phyloP scores from a whole-genome alignment of 1,140 invertebrate species.

The Stegodyphus mimosarum region DNA sequence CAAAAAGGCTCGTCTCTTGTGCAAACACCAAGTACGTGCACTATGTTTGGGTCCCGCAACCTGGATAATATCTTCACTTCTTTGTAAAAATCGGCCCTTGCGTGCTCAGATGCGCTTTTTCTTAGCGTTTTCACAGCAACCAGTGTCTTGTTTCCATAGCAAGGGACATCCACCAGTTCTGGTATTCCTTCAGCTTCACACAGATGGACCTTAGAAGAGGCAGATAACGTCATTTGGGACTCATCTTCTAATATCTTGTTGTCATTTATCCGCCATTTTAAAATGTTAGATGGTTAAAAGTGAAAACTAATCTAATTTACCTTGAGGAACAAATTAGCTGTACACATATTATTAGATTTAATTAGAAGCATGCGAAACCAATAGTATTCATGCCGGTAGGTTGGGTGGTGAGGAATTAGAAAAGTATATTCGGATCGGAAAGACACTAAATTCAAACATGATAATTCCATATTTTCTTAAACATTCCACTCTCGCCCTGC shows the following conservation, averaged over 20 bases:
- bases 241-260: not conserved
- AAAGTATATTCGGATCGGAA: too few species aligned
- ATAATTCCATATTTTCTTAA: too few species aligned
- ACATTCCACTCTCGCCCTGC: too few species aligned
- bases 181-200: slow-evolving; percentile 86
- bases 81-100: slow-evolving; percentile 88
- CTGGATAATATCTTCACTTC: slow-evolving; percentile 89
- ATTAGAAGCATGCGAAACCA: too few species aligned
- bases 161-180: slow-evolving; percentile 76
- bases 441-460: too few species aligned
- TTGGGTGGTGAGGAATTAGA: too few species aligned
- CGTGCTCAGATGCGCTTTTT: slow-evolving; percentile 80
- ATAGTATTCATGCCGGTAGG: too few species aligned
- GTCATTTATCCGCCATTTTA: slow-evolving; percentile 43
- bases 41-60: slow-evolving; percentile 86
- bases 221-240: not conserved
- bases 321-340: not conserved
- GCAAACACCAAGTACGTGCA: slow-evolving; percentile 87
- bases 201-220: slow-evolving; percentile 78
- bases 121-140: slow-evolving; percentile 81
- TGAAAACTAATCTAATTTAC: not conserved
- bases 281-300: not conserved
- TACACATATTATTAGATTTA: not conserved
- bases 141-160: slow-evolving; percentile 75
- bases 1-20: slow-evolving; percentile 83